Evolutionary conservation across 2,888 invertebrate species (phyloP).

Genomic region (Monopis laevigella): DNA sequence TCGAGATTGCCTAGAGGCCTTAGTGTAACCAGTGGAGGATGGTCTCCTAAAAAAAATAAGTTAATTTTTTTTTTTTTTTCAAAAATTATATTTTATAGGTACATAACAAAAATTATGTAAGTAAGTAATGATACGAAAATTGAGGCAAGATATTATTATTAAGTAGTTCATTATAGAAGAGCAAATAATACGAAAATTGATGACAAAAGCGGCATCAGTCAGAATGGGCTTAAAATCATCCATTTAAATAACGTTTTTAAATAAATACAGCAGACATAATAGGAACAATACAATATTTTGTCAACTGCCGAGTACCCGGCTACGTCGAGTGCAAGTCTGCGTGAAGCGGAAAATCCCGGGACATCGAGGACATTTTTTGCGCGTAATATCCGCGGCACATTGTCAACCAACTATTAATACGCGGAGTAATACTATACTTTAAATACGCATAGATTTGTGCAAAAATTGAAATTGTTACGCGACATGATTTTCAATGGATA

Average conservation of each 20-base stretch:
- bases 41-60: too few species aligned
- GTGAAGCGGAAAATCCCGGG: conserved; percentile 68
- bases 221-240: conserved; percentile 63
- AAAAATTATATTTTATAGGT: too few species aligned
- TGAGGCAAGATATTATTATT: background rate
- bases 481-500: conserved; percentile 50
- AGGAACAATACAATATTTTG: conserved; percentile 68
- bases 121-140: background rate
- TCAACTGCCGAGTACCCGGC: conserved; percentile 60
- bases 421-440: conserved; percentile 64
- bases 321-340: conserved; percentile 59
- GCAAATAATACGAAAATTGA: conserved; percentile 17
- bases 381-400: conserved; percentile 66
- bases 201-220: conserved; percentile 53
- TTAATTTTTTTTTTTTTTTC: too few species aligned
- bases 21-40: too few species aligned
- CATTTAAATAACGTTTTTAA: conserved; percentile 68
- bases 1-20: too few species aligned
- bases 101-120: background rate
- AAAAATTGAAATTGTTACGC: conserved; percentile 63
- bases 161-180: too few species aligned
- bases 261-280: conserved; percentile 64
- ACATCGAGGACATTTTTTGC: conserved; percentile 65
- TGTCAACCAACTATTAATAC: conserved; percentile 66
- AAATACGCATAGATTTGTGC: conserved; percentile 65